Conservation (phyloP, 2,113 vertebrate genomes). For the Amia ocellicauda region DNA sequence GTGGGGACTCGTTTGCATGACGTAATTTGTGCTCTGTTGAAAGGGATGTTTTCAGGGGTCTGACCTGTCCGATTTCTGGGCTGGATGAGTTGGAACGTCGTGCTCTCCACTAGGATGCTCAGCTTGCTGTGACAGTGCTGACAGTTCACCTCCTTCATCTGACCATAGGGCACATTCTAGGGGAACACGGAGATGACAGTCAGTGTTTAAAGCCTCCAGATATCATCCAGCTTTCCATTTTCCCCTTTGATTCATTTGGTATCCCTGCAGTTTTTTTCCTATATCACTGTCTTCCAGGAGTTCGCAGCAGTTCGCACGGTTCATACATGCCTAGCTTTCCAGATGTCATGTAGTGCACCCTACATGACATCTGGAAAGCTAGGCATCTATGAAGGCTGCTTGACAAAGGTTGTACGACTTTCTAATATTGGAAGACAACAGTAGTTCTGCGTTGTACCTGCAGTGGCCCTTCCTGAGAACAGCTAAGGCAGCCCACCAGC, state of each 20-base stretch:
- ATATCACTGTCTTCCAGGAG: too few relatives aligned
- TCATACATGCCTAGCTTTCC: too few relatives aligned
- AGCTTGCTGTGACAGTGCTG: slow-evolving; percentile 68
- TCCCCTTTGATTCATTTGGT: too few relatives aligned
- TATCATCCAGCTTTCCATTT: too few relatives aligned
- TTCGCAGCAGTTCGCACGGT: too few relatives aligned
- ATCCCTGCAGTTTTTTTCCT: too few relatives aligned
- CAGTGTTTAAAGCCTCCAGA: background rate
- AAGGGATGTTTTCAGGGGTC: background rate
- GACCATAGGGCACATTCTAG: slow-evolving; percentile 65
- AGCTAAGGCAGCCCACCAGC: slow-evolving; percentile 61
- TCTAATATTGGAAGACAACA: too few relatives aligned
- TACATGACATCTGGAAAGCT: too few relatives aligned
- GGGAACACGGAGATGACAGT: slow-evolving; percentile 9
- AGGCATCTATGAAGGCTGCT: too few relatives aligned
- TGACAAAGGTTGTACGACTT: too few relatives aligned
- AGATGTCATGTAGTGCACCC: too few relatives aligned
- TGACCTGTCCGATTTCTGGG: slow-evolving; percentile 55
- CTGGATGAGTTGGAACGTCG: slow-evolving; percentile 63
- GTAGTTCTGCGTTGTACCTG: slow-evolving; percentile 51
- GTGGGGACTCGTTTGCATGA: background rate
- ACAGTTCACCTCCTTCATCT: slow-evolving; percentile 64
- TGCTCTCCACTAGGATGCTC: slow-evolving; percentile 59
- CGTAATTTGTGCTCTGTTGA: background rate
- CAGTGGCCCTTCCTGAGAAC: slow-evolving; percentile 58